Evolutionary conservation across 2,113 vertebrate species (phyloP).

Genomic region (Eptesicus fuscus): DNA sequence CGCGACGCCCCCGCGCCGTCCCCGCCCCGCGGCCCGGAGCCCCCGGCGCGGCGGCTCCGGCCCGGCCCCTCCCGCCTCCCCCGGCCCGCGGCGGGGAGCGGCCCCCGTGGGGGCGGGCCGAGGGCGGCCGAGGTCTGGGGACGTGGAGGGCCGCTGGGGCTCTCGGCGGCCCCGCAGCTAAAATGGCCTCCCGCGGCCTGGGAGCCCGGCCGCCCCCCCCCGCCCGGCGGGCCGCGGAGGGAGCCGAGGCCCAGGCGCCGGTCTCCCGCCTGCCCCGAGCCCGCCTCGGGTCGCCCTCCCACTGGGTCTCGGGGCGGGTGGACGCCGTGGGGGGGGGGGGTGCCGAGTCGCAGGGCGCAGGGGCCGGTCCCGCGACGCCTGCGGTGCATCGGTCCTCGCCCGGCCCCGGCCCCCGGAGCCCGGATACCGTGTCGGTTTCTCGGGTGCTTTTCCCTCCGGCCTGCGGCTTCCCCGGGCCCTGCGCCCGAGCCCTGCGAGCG

Average conservation of each 20-base stretch:
- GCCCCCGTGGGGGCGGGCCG: neutral
- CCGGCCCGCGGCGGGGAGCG: neutral
- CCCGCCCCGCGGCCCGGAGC: neutral
- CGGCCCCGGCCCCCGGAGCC: neutral
- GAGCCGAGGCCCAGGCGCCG: neutral
- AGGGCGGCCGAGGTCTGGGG: neutral
- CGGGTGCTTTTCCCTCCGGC: neutral
- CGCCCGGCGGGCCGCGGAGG: neutral
- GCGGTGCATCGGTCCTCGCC: neutral
- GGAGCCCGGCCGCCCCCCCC: neutral
- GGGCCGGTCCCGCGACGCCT: neutral
- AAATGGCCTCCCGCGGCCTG: slow-evolving; percentile 78
- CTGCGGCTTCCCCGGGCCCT: neutral
- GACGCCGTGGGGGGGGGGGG: neutral
- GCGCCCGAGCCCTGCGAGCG: neutral
- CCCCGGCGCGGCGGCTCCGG: too few species aligned
- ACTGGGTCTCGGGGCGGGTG: neutral
- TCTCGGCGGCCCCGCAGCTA: slow-evolving; percentile 60
- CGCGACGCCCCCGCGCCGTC: neutral
- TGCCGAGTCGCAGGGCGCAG: neutral
- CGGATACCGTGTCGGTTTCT: neutral
- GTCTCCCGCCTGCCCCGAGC: neutral
- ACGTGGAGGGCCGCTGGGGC: slow-evolving; percentile 52
- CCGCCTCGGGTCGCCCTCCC: neutral
- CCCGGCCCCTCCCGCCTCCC: neutral